Percentiles rank a stretch among this genome's conserved stretches.
These are phyloP conservation scores for Lycaon pictus DNA, from an alignment of 2,113 vertebrate genomes.

Conservation along the genomic window DNA sequence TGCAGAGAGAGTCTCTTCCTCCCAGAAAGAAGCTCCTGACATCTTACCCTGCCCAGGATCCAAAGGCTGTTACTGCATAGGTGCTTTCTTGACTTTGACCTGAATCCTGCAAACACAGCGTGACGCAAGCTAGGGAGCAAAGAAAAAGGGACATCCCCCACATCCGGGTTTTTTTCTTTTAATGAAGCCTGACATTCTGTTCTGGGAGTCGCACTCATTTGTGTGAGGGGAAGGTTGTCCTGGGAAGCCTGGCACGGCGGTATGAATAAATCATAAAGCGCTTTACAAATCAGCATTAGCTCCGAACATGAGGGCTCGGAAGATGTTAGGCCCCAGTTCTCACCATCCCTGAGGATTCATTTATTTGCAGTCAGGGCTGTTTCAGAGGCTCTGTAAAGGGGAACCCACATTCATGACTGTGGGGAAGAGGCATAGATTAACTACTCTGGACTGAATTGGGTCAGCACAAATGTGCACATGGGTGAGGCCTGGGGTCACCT, in stretches of 20 bases:
- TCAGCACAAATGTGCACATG: not conserved
- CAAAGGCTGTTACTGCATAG: not conserved
- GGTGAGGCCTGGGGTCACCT: not conserved
- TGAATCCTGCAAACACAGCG: constrained; percentile 48
- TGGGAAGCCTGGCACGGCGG: constrained; percentile 62
- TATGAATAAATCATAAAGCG: constrained; percentile 80
- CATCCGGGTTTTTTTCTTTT: constrained; percentile 41
- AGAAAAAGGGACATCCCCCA: constrained; percentile 54
- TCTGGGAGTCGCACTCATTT: constrained; percentile 62
- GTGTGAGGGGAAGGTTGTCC: constrained; percentile 70
- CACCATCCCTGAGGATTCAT: constrained; percentile 54
- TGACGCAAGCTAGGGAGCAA: constrained; percentile 4
- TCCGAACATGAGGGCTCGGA: not conserved
- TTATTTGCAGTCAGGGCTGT: constrained; percentile 36
- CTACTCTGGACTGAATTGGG: constrained; percentile 34
- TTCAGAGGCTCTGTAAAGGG: not conserved
- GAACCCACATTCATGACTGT: not conserved
- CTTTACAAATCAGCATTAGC: constrained; percentile 71
- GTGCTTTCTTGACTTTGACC: constrained; percentile 49
- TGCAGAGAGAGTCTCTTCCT: not conserved
- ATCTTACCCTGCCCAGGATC: not conserved
- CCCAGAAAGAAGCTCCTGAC: not conserved
- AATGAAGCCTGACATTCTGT: constrained; percentile 78
- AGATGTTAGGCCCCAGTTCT: constrained; percentile 23
- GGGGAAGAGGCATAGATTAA: not conserved